Base-by-base conservation (phyloP, 2,888 invertebrate genomes). In the Microplitis deprimator region DNA sequence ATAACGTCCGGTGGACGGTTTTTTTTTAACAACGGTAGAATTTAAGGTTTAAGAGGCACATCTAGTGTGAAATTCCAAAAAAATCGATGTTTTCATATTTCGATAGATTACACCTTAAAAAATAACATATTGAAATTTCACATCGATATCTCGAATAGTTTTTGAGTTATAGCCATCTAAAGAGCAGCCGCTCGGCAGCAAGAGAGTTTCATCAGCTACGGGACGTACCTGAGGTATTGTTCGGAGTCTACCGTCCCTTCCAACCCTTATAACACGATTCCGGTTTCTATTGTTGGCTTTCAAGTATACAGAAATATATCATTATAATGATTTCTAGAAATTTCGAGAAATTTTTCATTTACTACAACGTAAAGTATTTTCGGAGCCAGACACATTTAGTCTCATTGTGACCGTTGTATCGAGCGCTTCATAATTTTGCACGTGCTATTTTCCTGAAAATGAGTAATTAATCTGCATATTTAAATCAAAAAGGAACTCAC, bases 161-260 rank as follows among this genome's bases (percentile, higher is more conserved):
- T 73, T 74, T 74, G 40, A 74, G 74, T 74, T 68, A 67, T 67
- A 74, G 74, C 74, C 29, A 68, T 68, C 38, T 67, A 40, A 74
- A 68, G 68, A 65, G 67, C n/a, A 74, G 74, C 67, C 29, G 67
- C 1, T 62, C 73, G 65, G 39, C 16, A 65, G 65, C 64, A 38
- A 62, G 73, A 65, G 7, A 73, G 73, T 38, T 73, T 17, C 73
- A 65, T 73, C 13, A n/a, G 62, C 0, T 62, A 62, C 62, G 16
- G 16, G 62, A n/a, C 16, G n/a, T 62, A n/a, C 16, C 62, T 62
- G 16, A 62, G 62, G 10, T 73, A 73, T 73, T 73, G 73, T 73
- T 65, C 65, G 73, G 73, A 41, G 40, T 62, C 40, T 73, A 5
- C 65, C 73, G 40, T 62, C 73, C 39, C 6, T 40, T 62, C 10